Conservation (phyloP, 1,140 invertebrate species). For the Ptiloglossa arizonensis region DNA sequence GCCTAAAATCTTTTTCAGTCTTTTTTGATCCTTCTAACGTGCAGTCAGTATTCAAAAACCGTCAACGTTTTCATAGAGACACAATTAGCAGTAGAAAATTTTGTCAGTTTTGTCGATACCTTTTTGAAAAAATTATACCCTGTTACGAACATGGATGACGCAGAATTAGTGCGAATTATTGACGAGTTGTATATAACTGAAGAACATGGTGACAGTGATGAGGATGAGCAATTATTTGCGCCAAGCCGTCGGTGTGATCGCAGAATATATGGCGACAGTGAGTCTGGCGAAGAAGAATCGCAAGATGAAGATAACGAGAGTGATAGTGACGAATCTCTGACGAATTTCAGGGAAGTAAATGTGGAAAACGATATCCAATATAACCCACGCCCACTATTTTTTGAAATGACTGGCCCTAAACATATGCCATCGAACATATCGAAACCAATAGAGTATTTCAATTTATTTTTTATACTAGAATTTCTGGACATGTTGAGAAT, state of each 20-base stretch:
- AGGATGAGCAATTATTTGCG: constrained; percentile 8
- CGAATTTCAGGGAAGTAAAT: constrained; percentile 18
- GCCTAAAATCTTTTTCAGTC: constrained; percentile 37
- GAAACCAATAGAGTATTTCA: constrained; percentile 13
- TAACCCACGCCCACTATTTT: constrained; percentile 25
- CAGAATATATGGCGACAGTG: constrained; percentile 12
- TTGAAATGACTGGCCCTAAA: constrained; percentile 7
- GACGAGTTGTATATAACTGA: neutral
- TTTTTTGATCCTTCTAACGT: constrained; percentile 33
- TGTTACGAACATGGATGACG: constrained; percentile 26
- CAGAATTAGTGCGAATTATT: constrained; percentile 29
- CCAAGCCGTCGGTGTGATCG: constrained; percentile 1
- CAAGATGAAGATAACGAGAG: constrained; percentile 2
- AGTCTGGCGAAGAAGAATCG: neutral
- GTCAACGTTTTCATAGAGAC: constrained; percentile 22
- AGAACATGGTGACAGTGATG: constrained; percentile 21
- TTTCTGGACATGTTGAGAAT: constrained; percentile 12
- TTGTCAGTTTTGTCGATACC: constrained; percentile 18
- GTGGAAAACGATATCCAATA: constrained; percentile 8
- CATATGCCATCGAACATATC: constrained; percentile 18
- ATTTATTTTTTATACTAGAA: constrained; percentile 17
- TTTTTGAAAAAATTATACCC: constrained; percentile 11
- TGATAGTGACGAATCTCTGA: constrained; percentile 9
- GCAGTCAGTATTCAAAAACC: constrained; percentile 28
- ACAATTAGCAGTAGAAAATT: constrained; percentile 31